phyloP scores from a whole-genome alignment of 2,797 vertebrate genomes.

The Petrocephalus schoutedeni region DNA sequence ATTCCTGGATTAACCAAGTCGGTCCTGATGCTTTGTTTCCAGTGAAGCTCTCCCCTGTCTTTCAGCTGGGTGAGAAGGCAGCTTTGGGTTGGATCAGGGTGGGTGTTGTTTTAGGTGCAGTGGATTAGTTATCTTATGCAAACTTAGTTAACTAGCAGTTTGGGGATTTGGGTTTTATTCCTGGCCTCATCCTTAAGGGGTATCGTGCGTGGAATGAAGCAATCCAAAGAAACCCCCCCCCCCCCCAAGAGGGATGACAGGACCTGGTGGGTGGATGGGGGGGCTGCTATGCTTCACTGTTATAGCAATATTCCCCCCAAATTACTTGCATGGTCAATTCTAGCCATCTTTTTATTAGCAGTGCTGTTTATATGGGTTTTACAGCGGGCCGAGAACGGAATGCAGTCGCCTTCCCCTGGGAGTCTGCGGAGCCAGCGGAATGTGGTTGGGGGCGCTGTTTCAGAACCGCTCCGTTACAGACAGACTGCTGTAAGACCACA shows the following conservation, averaged over 20 bases:
- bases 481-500: background rate
- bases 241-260: slow-evolving; percentile 61
- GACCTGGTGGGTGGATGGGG: background rate
- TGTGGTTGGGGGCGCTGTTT: background rate
- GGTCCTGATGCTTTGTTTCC: slow-evolving; percentile 76
- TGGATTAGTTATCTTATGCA: slow-evolving; percentile 90
- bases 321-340: background rate
- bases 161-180: slow-evolving; percentile 78
- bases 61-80: slow-evolving; percentile 35
- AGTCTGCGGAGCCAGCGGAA: background rate
- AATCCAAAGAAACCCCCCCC: slow-evolving; percentile 94
- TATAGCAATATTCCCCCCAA: background rate
- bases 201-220: slow-evolving; percentile 83
- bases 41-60: slow-evolving; percentile 79
- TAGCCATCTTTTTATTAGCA: slow-evolving; percentile 1
- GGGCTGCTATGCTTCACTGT: background rate
- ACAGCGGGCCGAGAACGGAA: background rate
- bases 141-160: slow-evolving; percentile 98
- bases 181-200: slow-evolving; percentile 68
- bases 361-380: background rate
- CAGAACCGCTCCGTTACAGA: background rate
- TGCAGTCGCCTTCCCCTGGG: background rate
- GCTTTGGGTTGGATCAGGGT: background rate
- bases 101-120: slow-evolving; percentile 25
- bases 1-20: slow-evolving; percentile 62